Evolutionary conservation across 2,113 vertebrate species (phyloP).

Genomic region (Pao palembangensis): DNA sequence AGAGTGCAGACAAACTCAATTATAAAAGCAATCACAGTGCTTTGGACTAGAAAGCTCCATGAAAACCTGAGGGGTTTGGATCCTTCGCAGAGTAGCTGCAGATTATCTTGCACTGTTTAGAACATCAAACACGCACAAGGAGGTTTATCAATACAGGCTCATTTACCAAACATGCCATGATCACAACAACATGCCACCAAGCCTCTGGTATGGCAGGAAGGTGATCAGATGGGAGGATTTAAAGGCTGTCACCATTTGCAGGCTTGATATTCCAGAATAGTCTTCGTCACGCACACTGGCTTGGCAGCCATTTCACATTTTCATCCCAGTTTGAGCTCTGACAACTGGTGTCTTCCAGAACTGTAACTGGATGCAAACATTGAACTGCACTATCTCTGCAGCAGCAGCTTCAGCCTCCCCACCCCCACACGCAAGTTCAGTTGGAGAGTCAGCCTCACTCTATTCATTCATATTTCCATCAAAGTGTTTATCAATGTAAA

Average conservation of each 20-base stretch:
- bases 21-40: constrained; percentile 71
- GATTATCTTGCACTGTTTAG: constrained; percentile 64
- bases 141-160: constrained; percentile 57
- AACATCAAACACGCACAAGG: constrained; percentile 66
- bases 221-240: constrained; percentile 7
- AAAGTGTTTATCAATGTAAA: constrained; percentile 32
- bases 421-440: constrained; percentile 26
- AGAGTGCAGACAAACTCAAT: constrained; percentile 69
- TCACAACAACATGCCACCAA: constrained; percentile 20
- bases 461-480: constrained; percentile 48
- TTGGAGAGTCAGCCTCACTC: constrained; percentile 29
- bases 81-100: constrained; percentile 50
- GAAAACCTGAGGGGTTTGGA: constrained; percentile 64
- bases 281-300: constrained; percentile 10
- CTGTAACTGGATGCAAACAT: constrained; percentile 50
- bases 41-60: constrained; percentile 64
- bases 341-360: constrained; percentile 13
- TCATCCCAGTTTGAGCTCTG: constrained; percentile 17
- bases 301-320: constrained; percentile 19
- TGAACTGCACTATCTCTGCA: constrained; percentile 22
- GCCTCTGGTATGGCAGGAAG: constrained; percentile 19
- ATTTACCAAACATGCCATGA: constrained; percentile 40
- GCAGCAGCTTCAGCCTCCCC: constrained; percentile 16
- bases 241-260: constrained; percentile 29
- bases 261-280: constrained; percentile 2